phyloP scores from a whole-genome alignment of 2,113 vertebrate genomes.

The Cheirogaleus medius region DNA sequence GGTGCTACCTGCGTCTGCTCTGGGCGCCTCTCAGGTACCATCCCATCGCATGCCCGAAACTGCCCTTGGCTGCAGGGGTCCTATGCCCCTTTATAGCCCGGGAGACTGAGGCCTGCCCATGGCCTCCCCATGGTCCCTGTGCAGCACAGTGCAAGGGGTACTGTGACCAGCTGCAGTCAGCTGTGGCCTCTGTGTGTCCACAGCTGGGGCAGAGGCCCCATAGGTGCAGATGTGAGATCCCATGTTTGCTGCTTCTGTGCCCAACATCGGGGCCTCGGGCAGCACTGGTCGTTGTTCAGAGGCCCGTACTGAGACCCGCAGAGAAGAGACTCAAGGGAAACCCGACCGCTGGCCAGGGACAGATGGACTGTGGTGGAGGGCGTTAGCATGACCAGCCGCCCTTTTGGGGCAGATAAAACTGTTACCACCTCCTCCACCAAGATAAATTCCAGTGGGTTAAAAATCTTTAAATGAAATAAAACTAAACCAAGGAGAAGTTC shows the following conservation, averaged over 20 bases:
- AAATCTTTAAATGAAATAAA: neutral
- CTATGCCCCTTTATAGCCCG: too few species aligned
- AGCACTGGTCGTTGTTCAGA: neutral
- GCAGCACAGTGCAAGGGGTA: fast-evolving
- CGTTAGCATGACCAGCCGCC: fast-evolving
- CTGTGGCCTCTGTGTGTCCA: neutral
- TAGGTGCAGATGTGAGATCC: too few species aligned
- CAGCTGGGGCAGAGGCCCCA: fast-evolving
- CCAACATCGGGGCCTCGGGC: fast-evolving
- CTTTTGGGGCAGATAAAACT: neutral
- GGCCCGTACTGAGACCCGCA: neutral
- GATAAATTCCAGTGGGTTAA: too few species aligned
- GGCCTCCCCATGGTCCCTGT: neutral
- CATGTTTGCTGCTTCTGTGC: neutral
- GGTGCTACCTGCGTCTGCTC: neutral
- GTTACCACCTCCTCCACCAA: neutral
- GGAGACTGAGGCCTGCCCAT: neutral
- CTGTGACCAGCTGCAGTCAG: neutral
- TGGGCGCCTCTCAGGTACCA: neutral
- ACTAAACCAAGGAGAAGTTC: neutral
- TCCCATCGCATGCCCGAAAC: neutral
- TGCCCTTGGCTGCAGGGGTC: neutral
- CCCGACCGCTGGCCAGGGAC: fast-evolving
- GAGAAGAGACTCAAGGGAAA: neutral
- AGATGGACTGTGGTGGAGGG: too few species aligned